Base-by-base conservation (phyloP, 1,140 invertebrate genomes). In the Choristoneura fumiferana region DNA sequence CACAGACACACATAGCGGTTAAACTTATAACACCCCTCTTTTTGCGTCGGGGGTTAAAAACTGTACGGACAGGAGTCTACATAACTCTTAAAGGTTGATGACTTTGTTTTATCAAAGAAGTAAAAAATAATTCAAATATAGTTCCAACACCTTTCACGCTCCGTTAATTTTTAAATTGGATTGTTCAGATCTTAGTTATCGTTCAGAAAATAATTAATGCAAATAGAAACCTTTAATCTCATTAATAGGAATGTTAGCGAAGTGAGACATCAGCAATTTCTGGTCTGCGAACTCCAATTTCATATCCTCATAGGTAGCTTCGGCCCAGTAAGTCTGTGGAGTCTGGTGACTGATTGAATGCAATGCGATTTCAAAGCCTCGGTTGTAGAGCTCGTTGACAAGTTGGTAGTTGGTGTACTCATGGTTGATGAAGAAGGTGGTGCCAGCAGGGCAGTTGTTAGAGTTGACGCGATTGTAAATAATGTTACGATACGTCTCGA, bases 351-450 rank as follows among this genome's bases (percentile, higher is more conserved):
- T 86, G 37, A 93, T 91, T 1, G 92, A 93, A 63, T 90, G 94
- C 0, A 94, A 87, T 1, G 92, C 94, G 12, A 95, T 94, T 81
- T 95, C 94, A 57, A 93, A 92, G 0, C 94, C 93, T 4, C 89
- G 72, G 35, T 89, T 85, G 67, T 93, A 93, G 1, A 95, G 76
- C 53, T 94, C 89, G 58, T 94, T 91, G 9, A 94, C 78, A 65
- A 90, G 65, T 6, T 83, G 81, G 65, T 95, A 95, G 78, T 95
- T 92, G 0, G 93, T 94, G 69, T 94, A 94, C 60, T 94, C 93
- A 65, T 95, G 92, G 8, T 91, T 92, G 6, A 94, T 83, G 71
- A 92, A 95, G 79, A 93, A 94, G 0, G 94, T 95, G 12, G 90
- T 89, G 3, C 88, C 78, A 0, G 92, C 90, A 0, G 91, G 89